Percentiles rank a stretch among this genome's conserved stretches.
phyloP scores from a whole-genome alignment of 1,140 invertebrate genomes.

The Asbolus verrucosus region DNA sequence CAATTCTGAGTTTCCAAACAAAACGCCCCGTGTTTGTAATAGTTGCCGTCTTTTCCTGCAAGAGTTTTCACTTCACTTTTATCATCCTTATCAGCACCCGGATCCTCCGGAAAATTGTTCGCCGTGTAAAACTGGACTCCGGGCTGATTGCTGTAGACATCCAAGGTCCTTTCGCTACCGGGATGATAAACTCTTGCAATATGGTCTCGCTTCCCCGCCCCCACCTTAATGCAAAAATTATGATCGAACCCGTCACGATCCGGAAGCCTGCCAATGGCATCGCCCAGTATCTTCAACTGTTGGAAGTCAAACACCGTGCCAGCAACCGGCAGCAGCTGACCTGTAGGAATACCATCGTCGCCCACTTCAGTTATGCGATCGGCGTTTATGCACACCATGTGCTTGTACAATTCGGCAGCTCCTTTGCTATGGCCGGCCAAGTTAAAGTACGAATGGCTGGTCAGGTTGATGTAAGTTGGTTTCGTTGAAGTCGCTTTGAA shows the following conservation, averaged over 20 bases:
- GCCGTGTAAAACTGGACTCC: constrained; percentile 92
- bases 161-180: constrained; percentile 76
- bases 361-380: constrained; percentile 83
- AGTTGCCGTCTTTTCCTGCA: constrained; percentile 78
- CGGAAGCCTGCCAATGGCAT: constrained; percentile 65
- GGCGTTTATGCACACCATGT: constrained; percentile 80
- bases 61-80: constrained; percentile 40
- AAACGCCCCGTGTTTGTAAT: constrained; percentile 84
- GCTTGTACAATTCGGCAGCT: constrained; percentile 75
- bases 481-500: constrained; percentile 81
- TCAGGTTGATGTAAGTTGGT: constrained; percentile 88
- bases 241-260: constrained; percentile 77
- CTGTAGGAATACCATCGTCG: constrained; percentile 81
- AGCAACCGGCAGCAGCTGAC: constrained; percentile 67
- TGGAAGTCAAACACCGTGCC: constrained; percentile 73
- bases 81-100: constrained; percentile 56
- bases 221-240: constrained; percentile 72
- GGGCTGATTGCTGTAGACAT: constrained; percentile 87
- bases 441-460: constrained; percentile 96
- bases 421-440: constrained; percentile 82
- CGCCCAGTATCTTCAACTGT: constrained; percentile 68
- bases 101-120: constrained; percentile 77
- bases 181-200: constrained; percentile 73
- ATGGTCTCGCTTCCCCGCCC: constrained; percentile 60
- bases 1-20: constrained; percentile 94